These are phyloP conservation scores for Drosophila biarmipes DNA, from an alignment of 1,140 invertebrate genomes.

Conservation along the genomic window DNA sequence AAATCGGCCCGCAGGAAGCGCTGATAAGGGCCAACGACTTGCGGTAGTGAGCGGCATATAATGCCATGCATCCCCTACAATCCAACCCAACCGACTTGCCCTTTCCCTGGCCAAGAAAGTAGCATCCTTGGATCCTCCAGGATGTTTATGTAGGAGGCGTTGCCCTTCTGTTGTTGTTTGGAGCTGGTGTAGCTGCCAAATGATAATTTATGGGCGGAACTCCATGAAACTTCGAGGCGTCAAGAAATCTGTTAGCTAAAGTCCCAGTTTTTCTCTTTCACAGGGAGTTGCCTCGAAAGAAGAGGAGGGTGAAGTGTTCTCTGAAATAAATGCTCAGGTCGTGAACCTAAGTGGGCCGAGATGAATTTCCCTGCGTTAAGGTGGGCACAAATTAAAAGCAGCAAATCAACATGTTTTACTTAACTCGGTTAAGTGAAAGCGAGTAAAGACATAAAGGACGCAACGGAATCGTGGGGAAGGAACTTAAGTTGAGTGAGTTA, in stretches of 20 bases:
- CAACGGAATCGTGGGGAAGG: conserved; percentile 15
- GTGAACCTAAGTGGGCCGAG: conserved; percentile 37
- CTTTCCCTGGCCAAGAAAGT: conserved; percentile 10
- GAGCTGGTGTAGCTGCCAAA: conserved; percentile 68
- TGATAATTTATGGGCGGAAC: conserved; percentile 79
- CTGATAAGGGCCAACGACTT: conserved; percentile 75
- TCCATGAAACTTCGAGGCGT: conserved; percentile 68
- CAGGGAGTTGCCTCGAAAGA: background rate
- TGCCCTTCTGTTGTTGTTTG: conserved; percentile 14
- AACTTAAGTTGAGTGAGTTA: conserved; percentile 38
- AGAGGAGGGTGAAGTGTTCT: background rate
- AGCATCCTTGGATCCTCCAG: conserved; percentile 34
- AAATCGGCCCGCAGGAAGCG: conserved; percentile 57
- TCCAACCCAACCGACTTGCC: conserved; percentile 1
- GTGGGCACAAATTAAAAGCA: conserved; percentile 49
- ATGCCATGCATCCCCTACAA: conserved; percentile 49
- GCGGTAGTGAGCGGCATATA: conserved; percentile 67
- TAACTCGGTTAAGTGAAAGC: conserved; percentile 36
- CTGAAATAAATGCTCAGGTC: conserved; percentile 20
- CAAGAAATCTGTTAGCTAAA: conserved; percentile 69
- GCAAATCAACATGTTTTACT: conserved; percentile 51
- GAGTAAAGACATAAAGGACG: conserved; percentile 1
- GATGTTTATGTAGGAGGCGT: conserved; percentile 24
- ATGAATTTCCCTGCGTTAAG: conserved; percentile 43
- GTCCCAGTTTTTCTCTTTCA: conserved; percentile 18